phyloP scores from a whole-genome alignment of 2,797 vertebrate genomes.

The Kryptopterus vitreolus region DNA sequence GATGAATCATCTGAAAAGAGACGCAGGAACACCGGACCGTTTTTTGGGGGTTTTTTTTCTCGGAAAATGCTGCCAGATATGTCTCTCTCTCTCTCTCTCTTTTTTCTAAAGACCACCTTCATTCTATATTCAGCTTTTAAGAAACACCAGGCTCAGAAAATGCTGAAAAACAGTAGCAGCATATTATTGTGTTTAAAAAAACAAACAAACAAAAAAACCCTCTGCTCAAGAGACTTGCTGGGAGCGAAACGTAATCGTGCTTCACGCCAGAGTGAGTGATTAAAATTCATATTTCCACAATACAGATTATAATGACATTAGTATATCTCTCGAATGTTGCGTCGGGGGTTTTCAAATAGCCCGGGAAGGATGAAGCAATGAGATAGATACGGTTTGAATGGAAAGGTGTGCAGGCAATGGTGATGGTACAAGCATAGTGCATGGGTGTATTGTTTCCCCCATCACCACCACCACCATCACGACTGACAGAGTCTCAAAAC shows the following conservation, averaged over 20 bases:
- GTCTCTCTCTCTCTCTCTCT: no score
- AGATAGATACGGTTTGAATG: constrained; percentile 38
- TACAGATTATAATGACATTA: constrained; percentile 10
- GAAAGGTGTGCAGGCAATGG: constrained; percentile 16
- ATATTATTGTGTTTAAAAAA: constrained; percentile 12
- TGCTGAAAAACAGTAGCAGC: background rate
- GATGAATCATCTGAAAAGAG: constrained; percentile 4
- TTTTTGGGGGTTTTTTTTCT: background rate
- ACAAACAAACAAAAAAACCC: no score
- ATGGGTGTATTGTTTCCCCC: constrained; percentile 20
- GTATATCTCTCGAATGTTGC: constrained; percentile 42
- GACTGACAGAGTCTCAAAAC: constrained; percentile 44
- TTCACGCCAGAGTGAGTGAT: background rate
- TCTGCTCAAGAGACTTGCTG: background rate
- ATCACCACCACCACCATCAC: no score
- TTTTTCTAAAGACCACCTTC: background rate
- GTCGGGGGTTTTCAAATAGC: no score
- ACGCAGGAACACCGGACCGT: constrained; percentile 18
- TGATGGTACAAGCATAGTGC: constrained; percentile 52
- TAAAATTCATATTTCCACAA: constrained; percentile 14
- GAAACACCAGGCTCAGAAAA: constrained; percentile 18
- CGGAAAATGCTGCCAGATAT: background rate
- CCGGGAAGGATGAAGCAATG: constrained; percentile 14
- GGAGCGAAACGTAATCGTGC: background rate
- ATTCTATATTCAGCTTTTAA: constrained; percentile 33